A percentile compares a stretch with the other conserved stretches of the same genome.
These are phyloP conservation scores for Rhinichthys klamathensis DNA, from an alignment of 2,113 vertebrate species.

Conservation along the genomic window DNA sequence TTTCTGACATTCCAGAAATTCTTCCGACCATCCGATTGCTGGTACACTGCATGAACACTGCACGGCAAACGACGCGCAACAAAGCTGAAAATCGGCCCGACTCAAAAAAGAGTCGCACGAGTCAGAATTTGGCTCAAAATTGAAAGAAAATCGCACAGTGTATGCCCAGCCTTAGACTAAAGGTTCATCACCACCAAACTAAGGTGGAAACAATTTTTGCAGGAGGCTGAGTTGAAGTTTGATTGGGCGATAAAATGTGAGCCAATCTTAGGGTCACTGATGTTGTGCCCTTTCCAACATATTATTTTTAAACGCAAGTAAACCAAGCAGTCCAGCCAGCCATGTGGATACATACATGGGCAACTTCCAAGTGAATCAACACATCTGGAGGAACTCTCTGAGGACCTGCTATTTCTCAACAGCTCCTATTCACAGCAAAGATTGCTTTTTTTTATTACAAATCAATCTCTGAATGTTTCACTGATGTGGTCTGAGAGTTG, in stretches of 20 bases:
- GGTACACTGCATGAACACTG: no score
- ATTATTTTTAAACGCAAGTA: slow-evolving; percentile 65
- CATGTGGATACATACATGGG: slow-evolving; percentile 47
- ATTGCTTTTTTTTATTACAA: slow-evolving; percentile 44
- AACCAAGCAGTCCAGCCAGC: slow-evolving; percentile 54
- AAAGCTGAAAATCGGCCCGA: no score
- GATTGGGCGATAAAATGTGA: slow-evolving; percentile 46
- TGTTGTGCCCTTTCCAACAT: slow-evolving; percentile 53
- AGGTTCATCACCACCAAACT: slow-evolving; percentile 7
- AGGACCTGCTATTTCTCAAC: slow-evolving; percentile 60
- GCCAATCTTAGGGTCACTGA: slow-evolving; percentile 56
- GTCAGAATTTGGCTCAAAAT: no score
- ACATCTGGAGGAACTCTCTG: slow-evolving; percentile 69
- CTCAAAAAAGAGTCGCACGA: no score
- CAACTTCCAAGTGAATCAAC: slow-evolving; percentile 61
- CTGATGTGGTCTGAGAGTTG: slow-evolving; percentile 28
- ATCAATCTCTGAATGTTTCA: slow-evolving; percentile 45
- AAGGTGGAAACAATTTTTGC: slow-evolving; percentile 35
- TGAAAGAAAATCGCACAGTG: no score
- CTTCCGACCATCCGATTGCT: no score
- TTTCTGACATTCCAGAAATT: no score
- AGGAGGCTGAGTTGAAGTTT: slow-evolving; percentile 17
- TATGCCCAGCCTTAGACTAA: background rate
- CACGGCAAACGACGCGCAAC: no score
- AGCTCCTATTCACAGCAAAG: slow-evolving; percentile 57